phyloP scores from a whole-genome alignment of 2,888 invertebrate species.

The Trilocha varians region DNA sequence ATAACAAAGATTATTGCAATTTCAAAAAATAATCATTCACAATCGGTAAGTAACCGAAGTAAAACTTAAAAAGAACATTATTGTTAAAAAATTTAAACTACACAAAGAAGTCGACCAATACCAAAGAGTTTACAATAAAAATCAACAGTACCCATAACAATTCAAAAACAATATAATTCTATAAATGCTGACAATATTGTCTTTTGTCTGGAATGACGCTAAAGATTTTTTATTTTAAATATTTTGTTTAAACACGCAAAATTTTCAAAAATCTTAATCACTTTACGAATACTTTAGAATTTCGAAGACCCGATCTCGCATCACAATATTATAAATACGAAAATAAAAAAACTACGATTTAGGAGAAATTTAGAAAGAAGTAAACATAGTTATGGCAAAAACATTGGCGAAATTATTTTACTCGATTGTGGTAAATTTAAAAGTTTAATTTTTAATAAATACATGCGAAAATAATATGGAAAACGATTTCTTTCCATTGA shows the following conservation, averaged over 20 bases:
- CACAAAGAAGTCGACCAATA: too few species aligned
- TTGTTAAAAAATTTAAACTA: too few species aligned
- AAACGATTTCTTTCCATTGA: too few species aligned
- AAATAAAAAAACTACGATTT: conserved; percentile 9
- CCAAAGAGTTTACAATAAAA: not conserved
- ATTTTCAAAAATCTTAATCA: conserved; percentile 35
- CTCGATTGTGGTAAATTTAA: too few species aligned
- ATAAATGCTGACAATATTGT: conserved; percentile 72
- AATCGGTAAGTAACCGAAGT: too few species aligned
- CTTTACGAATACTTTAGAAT: conserved; percentile 51
- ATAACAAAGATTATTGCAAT: conserved; percentile 9
- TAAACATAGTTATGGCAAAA: conserved; percentile 60
- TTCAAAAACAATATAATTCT: conserved; percentile 48
- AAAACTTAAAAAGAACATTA: too few species aligned
- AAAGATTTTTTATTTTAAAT: conserved; percentile 9
- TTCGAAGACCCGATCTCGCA: conserved; percentile 39
- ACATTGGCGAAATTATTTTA: conserved; percentile 54
- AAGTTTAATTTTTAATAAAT: too few species aligned
- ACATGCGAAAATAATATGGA: too few species aligned
- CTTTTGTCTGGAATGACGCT: conserved; percentile 73
- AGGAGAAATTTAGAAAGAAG: conserved; percentile 32
- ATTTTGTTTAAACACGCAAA: conserved; percentile 30
- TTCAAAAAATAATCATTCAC: conserved; percentile 12
- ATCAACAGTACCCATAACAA: not conserved
- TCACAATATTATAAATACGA: conserved; percentile 36